Evolutionary conservation across 2,797 vertebrate species (phyloP).

Genomic region (Malacoraja senta): DNA sequence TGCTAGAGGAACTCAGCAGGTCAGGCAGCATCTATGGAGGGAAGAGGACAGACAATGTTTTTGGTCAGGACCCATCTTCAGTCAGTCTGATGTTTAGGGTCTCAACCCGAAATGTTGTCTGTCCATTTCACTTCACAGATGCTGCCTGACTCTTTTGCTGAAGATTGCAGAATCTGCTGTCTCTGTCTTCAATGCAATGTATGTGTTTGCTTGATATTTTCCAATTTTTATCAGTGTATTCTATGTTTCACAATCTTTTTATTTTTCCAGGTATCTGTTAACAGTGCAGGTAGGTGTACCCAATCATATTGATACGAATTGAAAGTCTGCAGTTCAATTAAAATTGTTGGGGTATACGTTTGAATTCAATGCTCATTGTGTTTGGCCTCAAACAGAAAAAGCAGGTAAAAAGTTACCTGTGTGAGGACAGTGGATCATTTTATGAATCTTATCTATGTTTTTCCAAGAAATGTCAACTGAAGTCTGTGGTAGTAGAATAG

Average conservation of each 20-base stretch:
- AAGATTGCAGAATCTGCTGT: too few relatives aligned
- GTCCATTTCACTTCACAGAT: too few relatives aligned
- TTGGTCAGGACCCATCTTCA: too few relatives aligned
- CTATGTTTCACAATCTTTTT: constrained; percentile 39
- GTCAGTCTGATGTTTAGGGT: too few relatives aligned
- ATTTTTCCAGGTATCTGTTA: constrained; percentile 82
- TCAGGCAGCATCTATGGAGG: too few relatives aligned
- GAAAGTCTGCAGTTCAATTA: background rate
- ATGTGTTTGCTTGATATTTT: background rate
- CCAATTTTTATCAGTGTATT: background rate
- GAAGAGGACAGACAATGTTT: too few relatives aligned
- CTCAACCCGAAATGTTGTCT: too few relatives aligned
- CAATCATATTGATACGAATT: background rate
- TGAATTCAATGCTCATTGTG: background rate
- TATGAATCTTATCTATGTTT: background rate
- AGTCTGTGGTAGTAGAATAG: background rate
- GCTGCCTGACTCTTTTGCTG: too few relatives aligned
- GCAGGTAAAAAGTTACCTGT: background rate
- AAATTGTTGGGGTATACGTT: background rate
- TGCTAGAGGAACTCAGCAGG: too few relatives aligned
- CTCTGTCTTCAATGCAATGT: too few relatives aligned
- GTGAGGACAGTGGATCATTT: background rate
- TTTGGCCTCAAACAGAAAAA: background rate
- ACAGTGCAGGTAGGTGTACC: constrained; percentile 79
- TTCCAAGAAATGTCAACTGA: too few relatives aligned